Evolutionary conservation across 2,888 invertebrate genomes (phyloP), one percentile per base, ranked within the genome.

Genomic region (Macrophya alboannulata): DNA sequence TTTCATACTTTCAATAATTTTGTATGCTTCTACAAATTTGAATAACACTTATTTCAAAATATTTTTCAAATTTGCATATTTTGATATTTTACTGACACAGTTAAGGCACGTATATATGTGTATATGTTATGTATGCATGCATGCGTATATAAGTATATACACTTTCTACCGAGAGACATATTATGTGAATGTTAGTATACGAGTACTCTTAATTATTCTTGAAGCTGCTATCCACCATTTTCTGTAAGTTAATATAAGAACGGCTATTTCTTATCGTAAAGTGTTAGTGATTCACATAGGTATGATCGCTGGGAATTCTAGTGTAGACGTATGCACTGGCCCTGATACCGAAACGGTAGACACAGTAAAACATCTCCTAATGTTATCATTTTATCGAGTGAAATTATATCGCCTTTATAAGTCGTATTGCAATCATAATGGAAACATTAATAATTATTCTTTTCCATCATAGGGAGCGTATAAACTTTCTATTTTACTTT

Each of bases 51-150:
- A 25, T 87, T 84, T 84, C 48, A 83, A 74, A 84, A 85, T 81
- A 85, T 71, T 84, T 62, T 82, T 40, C 84, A 85, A 85, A 86
- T 81, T 87, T 6, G 86, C 51, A 74, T 86, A 86, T 31, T 85
- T 84, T 59, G 25, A 45, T 72, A 25, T 62, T 43, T 4, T 17
- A 15, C 59, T 81, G 81, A 59, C 62, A 81, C 62, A 62, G 43
- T 81, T 81, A 62, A 81, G 81, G 59, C 81, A 62, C 81, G 25
- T 76, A 45, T 21, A 31, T 37, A 43, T 37, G 31, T 71, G 17
- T 43, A 43, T 40, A 40, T 37, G 15, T 68, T 40, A 71, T 40
- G 71, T 71, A 37, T 37, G 76, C 8, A 76, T 76, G 71, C n/a
- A 17, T 45, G 45, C 45, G 43, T 45, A 45, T 21, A 74, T 25